These are phyloP conservation scores for Tenthredo notha DNA, from an alignment of 2,888 invertebrate species.

Conservation along the genomic window DNA sequence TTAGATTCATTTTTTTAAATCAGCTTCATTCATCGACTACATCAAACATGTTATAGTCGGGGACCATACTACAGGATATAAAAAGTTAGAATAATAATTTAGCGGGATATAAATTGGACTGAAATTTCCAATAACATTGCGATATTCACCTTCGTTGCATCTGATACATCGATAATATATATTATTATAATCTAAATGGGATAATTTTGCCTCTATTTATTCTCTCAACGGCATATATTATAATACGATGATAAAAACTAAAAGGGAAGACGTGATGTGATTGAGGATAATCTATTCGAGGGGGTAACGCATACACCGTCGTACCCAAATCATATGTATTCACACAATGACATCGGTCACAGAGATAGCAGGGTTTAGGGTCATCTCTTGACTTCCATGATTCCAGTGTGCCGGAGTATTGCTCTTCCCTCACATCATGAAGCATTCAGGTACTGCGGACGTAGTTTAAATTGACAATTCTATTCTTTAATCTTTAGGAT, in stretches of 20 bases:
- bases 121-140: not conserved
- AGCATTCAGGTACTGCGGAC: constrained; percentile 67
- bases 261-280: constrained; percentile 61
- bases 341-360: constrained; percentile 67
- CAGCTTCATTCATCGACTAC: constrained; percentile 16
- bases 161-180: not conserved
- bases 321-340: constrained; percentile 50
- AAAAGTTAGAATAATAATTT: not conserved
- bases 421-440: constrained; percentile 70
- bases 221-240: not conserved
- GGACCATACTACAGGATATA: constrained; percentile 23
- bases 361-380: constrained; percentile 73
- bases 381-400: constrained; percentile 74
- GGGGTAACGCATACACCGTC: constrained; percentile 64
- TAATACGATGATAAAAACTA: constrained; percentile 31
- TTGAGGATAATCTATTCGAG: constrained; percentile 69
- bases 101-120: not conserved
- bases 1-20: constrained; percentile 34
- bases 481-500: constrained; percentile 2
- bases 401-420: constrained; percentile 70
- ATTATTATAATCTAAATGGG: not conserved
- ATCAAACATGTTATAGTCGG: not conserved
- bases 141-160: not conserved
- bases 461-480: not conserved
- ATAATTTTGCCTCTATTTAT: not conserved